phyloP scores from a whole-genome alignment of 2,888 invertebrate genomes.

The Ophion slaviceki region DNA sequence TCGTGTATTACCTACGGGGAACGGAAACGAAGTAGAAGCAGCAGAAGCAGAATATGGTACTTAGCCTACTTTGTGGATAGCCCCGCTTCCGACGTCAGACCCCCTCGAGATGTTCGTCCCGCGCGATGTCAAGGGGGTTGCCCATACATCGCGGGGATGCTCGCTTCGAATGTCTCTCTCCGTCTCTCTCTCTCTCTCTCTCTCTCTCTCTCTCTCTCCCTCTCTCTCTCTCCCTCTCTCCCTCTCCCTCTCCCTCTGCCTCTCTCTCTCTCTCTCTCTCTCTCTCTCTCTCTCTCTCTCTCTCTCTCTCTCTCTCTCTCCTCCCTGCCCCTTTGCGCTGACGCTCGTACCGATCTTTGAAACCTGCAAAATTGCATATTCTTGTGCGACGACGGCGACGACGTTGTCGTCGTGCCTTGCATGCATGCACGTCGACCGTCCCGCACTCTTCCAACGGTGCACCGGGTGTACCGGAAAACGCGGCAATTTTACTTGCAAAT shows the following conservation, averaged over 20 bases:
- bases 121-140: slow-evolving; percentile 43
- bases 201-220: too few species aligned
- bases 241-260: slow-evolving; percentile 10
- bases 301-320: too few species aligned
- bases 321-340: slow-evolving; percentile 34
- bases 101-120: slow-evolving; percentile 63
- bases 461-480: slow-evolving; percentile 41
- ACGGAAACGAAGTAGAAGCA: slow-evolving; percentile 52
- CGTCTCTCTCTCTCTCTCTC: too few species aligned
- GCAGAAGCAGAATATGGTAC: slow-evolving; percentile 68
- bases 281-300: slow-evolving; percentile 1
- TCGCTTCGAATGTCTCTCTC: slow-evolving; percentile 56
- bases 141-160: slow-evolving; percentile 57
- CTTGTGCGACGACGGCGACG: slow-evolving; percentile 40
- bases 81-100: slow-evolving; percentile 66
- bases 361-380: slow-evolving; percentile 69
- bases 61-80: slow-evolving; percentile 76
- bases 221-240: too few species aligned
- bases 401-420: slow-evolving; percentile 42
- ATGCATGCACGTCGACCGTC: slow-evolving; percentile 47
- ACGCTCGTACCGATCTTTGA: slow-evolving; percentile 57
- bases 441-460: slow-evolving; percentile 18
- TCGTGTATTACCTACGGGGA: slow-evolving; percentile 46
- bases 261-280: slow-evolving; percentile 4
- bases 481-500: slow-evolving; percentile 57